These are phyloP conservation scores for Sclerurus mexicanus DNA, from an alignment of 2,113 vertebrate genomes.

Conservation along the genomic window DNA sequence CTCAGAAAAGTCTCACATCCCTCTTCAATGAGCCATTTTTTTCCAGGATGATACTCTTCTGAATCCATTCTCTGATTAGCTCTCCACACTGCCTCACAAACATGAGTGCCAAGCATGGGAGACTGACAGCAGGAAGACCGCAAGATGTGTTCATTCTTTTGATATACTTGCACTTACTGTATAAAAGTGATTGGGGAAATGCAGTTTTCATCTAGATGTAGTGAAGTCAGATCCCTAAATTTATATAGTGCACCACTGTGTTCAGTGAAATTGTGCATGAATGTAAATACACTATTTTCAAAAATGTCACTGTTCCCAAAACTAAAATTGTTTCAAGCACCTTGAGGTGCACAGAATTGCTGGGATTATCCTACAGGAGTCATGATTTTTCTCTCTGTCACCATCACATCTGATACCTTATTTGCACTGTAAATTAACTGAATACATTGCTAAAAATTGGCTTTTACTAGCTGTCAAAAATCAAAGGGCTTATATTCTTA, in stretches of 20 bases:
- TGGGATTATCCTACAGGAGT: neutral
- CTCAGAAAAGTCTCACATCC: neutral
- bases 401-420: neutral
- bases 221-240: neutral
- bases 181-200: neutral
- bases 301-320: rapidly evolving
- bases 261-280: neutral
- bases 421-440: neutral
- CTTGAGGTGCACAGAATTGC: neutral
- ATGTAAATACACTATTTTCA: neutral
- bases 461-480: neutral
- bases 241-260: neutral
- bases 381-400: neutral
- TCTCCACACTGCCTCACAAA: neutral
- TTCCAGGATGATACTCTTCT: neutral
- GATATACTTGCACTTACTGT: neutral
- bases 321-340: neutral
- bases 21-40: neutral
- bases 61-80: neutral
- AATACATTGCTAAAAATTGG: neutral
- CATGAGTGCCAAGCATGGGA: neutral
- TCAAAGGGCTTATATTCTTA: neutral
- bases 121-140: neutral
- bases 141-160: neutral
- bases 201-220: neutral